phyloP scores from a whole-genome alignment of 1,140 invertebrate species.

The Charaxes varanes region DNA sequence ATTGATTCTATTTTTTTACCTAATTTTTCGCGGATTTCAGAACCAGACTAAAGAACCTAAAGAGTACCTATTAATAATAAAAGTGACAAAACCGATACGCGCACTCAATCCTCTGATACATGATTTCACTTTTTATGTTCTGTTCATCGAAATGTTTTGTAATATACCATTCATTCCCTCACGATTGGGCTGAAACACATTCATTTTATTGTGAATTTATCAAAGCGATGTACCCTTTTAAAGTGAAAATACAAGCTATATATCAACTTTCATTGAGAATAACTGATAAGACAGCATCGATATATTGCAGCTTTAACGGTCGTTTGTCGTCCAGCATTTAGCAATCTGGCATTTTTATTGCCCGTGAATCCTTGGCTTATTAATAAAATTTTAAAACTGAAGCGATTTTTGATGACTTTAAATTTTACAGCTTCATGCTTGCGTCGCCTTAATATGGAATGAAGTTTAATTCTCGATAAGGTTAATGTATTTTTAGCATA shows the following conservation, averaged over 20 bases:
- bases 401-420: constrained; percentile 5
- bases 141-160: constrained; percentile 17
- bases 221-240: constrained; percentile 9
- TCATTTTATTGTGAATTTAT: constrained; percentile 14
- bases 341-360: constrained; percentile 18
- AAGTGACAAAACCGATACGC: too few species aligned
- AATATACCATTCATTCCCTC: constrained; percentile 11
- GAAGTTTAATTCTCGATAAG: too few species aligned
- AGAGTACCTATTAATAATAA: too few species aligned
- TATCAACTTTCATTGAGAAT: constrained; percentile 22
- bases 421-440: constrained; percentile 1
- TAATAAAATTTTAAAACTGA: constrained; percentile 12
- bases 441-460: neutral
- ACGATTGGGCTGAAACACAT: constrained; percentile 12
- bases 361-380: constrained; percentile 14
- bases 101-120: too few species aligned
- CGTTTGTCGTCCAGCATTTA: constrained; percentile 12
- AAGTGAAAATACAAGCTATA: constrained; percentile 12
- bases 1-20: too few species aligned
- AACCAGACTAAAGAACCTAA: too few species aligned
- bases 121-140: constrained; percentile 7
- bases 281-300: constrained; percentile 15
- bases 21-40: too few species aligned
- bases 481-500: too few species aligned
- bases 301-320: constrained; percentile 12